Evolutionary conservation across 2,797 vertebrate genomes (phyloP), one percentile per base, ranked within the genome.

Genomic region (Balearica regulorum): DNA sequence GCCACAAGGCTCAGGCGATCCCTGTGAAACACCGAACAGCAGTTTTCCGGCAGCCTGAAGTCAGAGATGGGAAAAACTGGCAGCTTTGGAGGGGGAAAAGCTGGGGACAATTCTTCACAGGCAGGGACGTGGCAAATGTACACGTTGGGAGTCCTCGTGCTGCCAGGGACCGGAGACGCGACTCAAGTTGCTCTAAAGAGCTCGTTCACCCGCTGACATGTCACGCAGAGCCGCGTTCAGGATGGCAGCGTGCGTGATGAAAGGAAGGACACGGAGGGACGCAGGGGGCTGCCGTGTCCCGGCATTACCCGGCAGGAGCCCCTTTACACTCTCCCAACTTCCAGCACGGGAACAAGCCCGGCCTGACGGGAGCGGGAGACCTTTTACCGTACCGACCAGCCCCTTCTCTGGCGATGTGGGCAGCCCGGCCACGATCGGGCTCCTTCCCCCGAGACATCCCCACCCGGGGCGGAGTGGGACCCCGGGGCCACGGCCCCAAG

Each of bases 81-180:
- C 28, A 60, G n/a, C 14, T 35, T 35, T 2, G 4, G 24, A 11
- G 28, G 82, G 41, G 18, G 6, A 33, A 49, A 16, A 17, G 16
- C 16, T 3, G 0, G 13, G 25, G 39, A 13, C 20, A 12, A 35
- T 1, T 20, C 55, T 24, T 49, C 8, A 6, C 7, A 4, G 20
- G 29, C 53, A 39, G 35, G 39, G 73, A 46, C 61, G 35, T 1
- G 12, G 19, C 26, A 41, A 69, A 68, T 1, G 6, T 1, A 25
- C 35, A 26, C 1, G 8, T 1, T 8, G 1, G 20, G 22, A 0
- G 48, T 55, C 16, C 48, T 51, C 5, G 4, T 3, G 39, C 64
- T 6, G 62, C 3, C 2, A 1, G 10, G 51, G 28, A 29, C 10
- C 13, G 2, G 33, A 14, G 33, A 16, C 16, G 54, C 0, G 15